phyloP scores from a whole-genome alignment of 1,140 invertebrate genomes.

The Maconellicoccus hirsutus region DNA sequence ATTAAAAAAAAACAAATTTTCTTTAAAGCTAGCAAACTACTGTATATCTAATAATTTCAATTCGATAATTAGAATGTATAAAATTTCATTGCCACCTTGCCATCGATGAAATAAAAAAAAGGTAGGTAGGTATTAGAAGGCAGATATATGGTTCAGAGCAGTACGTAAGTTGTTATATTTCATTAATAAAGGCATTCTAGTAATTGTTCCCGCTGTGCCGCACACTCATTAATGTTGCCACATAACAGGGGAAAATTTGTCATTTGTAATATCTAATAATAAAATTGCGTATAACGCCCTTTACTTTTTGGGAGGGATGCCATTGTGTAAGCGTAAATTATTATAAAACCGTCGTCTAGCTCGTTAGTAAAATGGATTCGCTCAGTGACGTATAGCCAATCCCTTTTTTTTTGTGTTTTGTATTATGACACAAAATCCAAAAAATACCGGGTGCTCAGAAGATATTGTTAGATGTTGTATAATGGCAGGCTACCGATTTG shows the following conservation, averaged over 20 bases:
- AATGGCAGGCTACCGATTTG: too few species aligned
- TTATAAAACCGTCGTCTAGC: conserved; percentile 13
- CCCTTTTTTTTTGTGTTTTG: background rate
- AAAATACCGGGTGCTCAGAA: background rate
- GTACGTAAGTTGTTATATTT: background rate
- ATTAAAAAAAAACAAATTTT: too few species aligned
- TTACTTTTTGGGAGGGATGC: background rate
- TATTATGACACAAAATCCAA: background rate
- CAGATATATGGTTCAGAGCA: too few species aligned
- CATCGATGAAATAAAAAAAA: too few species aligned
- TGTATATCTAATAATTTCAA: background rate
- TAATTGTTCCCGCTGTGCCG: background rate
- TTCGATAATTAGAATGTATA: background rate
- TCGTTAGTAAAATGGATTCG: conserved; percentile 17
- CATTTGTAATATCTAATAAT: conserved; percentile 23
- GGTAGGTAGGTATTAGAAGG: too few species aligned
- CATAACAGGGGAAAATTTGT: conserved; percentile 15
- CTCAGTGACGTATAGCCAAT: conserved; percentile 1
- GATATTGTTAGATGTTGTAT: background rate
- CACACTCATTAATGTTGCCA: conserved; percentile 16
- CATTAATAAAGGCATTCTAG: conserved; percentile 12
- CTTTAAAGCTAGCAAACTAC: too few species aligned
- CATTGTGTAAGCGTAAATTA: conserved; percentile 3
- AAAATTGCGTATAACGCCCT: conserved; percentile 6
- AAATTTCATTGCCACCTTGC: background rate